phyloP scores from a whole-genome alignment of 2,888 invertebrate species.

The Drosophila nigricruria region DNA sequence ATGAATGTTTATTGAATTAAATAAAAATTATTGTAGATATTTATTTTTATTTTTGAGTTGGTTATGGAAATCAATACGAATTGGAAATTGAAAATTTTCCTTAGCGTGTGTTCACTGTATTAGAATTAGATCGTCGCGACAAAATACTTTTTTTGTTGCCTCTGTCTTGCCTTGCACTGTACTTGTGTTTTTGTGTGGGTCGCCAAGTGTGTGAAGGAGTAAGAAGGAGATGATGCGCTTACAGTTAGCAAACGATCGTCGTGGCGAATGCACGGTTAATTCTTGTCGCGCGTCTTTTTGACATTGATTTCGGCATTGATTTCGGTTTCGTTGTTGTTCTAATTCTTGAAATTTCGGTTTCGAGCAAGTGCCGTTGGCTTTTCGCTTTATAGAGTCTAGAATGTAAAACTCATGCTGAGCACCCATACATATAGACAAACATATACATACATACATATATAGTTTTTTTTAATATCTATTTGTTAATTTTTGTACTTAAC shows the following conservation, averaged over 20 bases:
- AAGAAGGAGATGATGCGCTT: constrained; percentile 26
- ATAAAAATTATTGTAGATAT: background rate
- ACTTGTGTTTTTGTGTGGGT: background rate
- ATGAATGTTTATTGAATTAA: too few relatives aligned
- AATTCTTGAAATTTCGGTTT: constrained; percentile 4
- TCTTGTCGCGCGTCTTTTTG: background rate
- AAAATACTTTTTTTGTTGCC: background rate
- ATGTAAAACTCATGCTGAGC: constrained; percentile 18
- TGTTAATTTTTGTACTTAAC: background rate
- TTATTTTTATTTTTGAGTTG: background rate
- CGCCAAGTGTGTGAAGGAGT: background rate
- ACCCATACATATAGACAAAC: background rate
- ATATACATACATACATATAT: background rate
- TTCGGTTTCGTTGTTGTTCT: background rate
- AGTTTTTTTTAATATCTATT: background rate
- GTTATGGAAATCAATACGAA: background rate
- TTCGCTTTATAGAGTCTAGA: constrained; percentile 3
- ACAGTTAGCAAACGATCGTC: constrained; percentile 49
- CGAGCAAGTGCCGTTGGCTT: constrained; percentile 3
- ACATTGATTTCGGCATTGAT: constrained; percentile 3
- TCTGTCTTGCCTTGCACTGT: background rate
- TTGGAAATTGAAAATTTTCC: background rate
- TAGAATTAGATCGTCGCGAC: background rate
- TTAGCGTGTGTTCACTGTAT: constrained; percentile 2
- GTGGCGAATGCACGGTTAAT: constrained; percentile 34